Conservation (phyloP, 2,113 vertebrate species). For the Alligator sinensis region DNA sequence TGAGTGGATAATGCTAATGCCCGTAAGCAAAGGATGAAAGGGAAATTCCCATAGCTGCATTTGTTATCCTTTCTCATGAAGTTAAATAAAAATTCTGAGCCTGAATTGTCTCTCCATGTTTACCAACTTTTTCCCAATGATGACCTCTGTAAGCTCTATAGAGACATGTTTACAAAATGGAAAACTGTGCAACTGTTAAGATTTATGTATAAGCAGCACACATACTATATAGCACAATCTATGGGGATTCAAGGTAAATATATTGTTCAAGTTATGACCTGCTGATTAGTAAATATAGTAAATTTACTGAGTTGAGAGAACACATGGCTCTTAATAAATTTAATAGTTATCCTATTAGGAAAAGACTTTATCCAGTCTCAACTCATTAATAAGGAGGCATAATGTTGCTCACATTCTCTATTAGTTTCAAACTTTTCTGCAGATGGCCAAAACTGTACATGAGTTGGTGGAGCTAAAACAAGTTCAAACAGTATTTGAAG, state of each 20-base stretch:
- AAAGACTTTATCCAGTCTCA: background rate
- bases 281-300: background rate
- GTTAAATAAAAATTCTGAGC: background rate
- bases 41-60: background rate
- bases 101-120: background rate
- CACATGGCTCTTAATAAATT: background rate
- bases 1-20: background rate
- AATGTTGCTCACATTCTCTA: background rate
- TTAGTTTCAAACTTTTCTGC: background rate
- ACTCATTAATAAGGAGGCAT: background rate
- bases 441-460: background rate
- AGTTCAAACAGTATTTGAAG: background rate
- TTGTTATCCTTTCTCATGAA: background rate
- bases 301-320: background rate
- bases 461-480: background rate
- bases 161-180: background rate
- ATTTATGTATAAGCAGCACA: background rate
- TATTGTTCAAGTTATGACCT: background rate
- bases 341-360: background rate
- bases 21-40: constrained; percentile 55
- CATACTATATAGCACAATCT: background rate
- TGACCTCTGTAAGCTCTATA: background rate
- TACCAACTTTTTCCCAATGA: background rate
- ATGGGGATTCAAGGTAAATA: background rate
- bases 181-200: background rate